Base-by-base conservation (phyloP, 1,140 invertebrate species). In the Atta cephalotes region DNA sequence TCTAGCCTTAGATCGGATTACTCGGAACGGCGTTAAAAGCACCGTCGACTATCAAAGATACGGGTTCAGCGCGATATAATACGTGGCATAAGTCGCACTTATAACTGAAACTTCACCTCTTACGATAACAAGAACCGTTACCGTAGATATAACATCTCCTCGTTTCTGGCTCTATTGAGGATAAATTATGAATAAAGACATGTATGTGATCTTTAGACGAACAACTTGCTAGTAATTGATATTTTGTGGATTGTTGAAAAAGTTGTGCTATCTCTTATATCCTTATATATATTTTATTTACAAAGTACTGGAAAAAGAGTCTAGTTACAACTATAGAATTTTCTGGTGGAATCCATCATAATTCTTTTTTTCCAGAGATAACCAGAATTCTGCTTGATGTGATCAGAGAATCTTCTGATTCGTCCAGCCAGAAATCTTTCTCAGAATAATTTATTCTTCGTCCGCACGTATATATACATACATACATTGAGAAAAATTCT, bases 61-160 rank as follows among this genome's bases (percentile, higher is more conserved):
- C 14, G 56, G n/a, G 53, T 62, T 76, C 6, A 16, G 25, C 45
- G 16, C 21, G 58, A 66, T 68, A 80, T 68, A 68, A 80, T 68
- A 16, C n/a, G 62, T 51, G 77, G 56, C 25, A 16, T 65, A 51
- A 79, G 60, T 31, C 60, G 45, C 25, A 49, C 62, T 80, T 68
- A 68, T 80, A 65, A 56, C 21, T 70, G 28, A 25, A 71, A 56
- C 56, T 45, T 21, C 78, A 10, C 10, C 66, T 72, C 68, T 82
- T 62, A 35, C 53, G 80, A 82, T 82, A 82, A 82, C 80, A 39
- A 31, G 68, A 60, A 62, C 78, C 65, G 63, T 81, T 81, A 58
- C 25, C 70, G 66, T 31, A 10, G 31, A 0, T 71, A 45, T 56
- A 71, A 82, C 68, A 25, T 45, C 56, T 74, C 2, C 31, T 62